These are phyloP conservation scores for Chrosomus eos DNA, from an alignment of 2,797 vertebrate species.

Conservation along the genomic window DNA sequence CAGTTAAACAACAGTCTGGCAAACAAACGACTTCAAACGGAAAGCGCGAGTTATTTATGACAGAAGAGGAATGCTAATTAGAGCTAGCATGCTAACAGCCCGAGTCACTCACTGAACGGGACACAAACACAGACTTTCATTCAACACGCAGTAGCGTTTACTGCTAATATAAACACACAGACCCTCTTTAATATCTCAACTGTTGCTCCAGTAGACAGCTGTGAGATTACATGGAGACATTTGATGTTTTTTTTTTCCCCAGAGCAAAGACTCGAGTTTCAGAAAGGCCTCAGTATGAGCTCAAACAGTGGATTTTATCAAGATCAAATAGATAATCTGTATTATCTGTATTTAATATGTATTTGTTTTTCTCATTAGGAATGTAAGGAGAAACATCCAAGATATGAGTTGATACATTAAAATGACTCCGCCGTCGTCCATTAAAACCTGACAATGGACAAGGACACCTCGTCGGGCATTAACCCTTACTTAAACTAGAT, in stretches of 20 bases:
- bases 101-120: background rate
- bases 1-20: slow-evolving; percentile 1
- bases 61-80: background rate
- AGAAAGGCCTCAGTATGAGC: background rate
- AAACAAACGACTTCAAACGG: slow-evolving; percentile 7
- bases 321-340: background rate
- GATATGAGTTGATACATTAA: background rate
- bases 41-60: slow-evolving; percentile 12
- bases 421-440: too few relatives aligned
- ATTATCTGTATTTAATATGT: background rate
- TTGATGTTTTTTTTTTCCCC: background rate
- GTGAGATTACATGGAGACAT: background rate
- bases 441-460: too few relatives aligned
- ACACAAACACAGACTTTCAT: background rate
- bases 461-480: too few relatives aligned
- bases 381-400: background rate
- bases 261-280: background rate
- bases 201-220: background rate
- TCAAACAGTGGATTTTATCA: background rate
- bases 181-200: background rate
- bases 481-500: background rate
- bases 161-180: background rate
- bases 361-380: background rate
- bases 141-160: background rate
- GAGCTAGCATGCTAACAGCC: background rate